Conservation (phyloP, 1,140 invertebrate genomes). For the Pseudomyrmex concolor region DNA sequence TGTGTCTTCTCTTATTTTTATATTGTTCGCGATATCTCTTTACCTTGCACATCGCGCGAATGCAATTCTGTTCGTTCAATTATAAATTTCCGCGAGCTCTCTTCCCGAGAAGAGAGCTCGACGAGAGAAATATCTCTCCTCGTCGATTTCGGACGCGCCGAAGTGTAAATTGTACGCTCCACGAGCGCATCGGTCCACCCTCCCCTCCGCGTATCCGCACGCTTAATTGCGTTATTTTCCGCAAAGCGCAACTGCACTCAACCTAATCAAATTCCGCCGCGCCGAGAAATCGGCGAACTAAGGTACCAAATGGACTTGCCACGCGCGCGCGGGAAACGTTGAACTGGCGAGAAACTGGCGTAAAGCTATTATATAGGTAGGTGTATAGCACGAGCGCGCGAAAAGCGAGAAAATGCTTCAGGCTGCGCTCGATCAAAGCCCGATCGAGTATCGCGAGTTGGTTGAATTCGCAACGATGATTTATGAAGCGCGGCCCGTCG, state of each 20-base stretch:
- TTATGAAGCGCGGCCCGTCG: background rate
- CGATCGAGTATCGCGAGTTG: background rate
- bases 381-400: background rate
- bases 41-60: too few relatives aligned
- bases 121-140: too few relatives aligned
- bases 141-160: constrained; percentile 9
- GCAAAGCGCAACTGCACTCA: constrained; percentile 42
- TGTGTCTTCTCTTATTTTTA: too few relatives aligned
- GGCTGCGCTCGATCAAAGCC: background rate
- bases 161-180: constrained; percentile 35
- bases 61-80: too few relatives aligned
- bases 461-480: constrained; percentile 4
- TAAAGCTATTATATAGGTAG: background rate
- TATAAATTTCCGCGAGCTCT: too few relatives aligned
- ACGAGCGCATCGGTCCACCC: background rate
- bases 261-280: constrained; percentile 28
- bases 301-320: background rate
- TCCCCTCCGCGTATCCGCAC: background rate
- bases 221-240: constrained; percentile 45
- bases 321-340: background rate
- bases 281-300: constrained; percentile 15
- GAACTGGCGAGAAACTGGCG: constrained; percentile 17
- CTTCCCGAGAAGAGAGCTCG: too few relatives aligned
- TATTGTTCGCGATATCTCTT: too few relatives aligned
- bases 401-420: background rate